These are phyloP conservation scores for Paedocypris sp. DNA, from an alignment of 2,113 vertebrate species.

Conservation along the genomic window DNA sequence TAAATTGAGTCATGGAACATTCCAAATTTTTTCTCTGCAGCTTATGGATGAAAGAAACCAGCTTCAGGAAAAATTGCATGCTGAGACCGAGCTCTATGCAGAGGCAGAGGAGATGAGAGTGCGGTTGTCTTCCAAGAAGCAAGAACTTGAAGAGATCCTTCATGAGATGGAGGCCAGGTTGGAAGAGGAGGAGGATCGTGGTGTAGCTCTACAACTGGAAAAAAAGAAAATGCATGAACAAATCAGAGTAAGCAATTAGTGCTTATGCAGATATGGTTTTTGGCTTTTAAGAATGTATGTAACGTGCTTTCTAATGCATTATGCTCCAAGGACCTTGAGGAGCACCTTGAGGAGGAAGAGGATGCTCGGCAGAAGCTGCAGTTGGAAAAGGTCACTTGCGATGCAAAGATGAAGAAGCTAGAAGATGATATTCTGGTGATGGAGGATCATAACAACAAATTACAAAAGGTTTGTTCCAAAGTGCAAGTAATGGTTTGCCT, in stretches of 20 bases:
- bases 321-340: constrained; percentile 69
- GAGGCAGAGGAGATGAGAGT: constrained; percentile 81
- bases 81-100: constrained; percentile 74
- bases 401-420: constrained; percentile 84
- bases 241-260: constrained; percentile 61
- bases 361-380: constrained; percentile 80
- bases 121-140: constrained; percentile 73
- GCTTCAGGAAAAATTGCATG: constrained; percentile 77
- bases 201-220: constrained; percentile 68
- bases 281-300: too few species aligned
- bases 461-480: constrained; percentile 61
- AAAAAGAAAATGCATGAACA: constrained; percentile 83
- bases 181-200: constrained; percentile 76
- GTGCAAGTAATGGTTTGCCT: not conserved
- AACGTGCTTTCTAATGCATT: not conserved
- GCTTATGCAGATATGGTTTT: not conserved
- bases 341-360: constrained; percentile 81
- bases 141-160: constrained; percentile 80
- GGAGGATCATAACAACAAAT: constrained; percentile 80
- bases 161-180: constrained; percentile 81
- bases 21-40: constrained; percentile 35
- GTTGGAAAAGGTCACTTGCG: constrained; percentile 78
- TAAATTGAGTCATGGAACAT: not conserved
- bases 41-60: constrained; percentile 71
- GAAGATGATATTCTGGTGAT: constrained; percentile 78